A percentile compares a stretch with the other conserved stretches of the same genome.
Evolutionary conservation across 2,113 vertebrate genomes (phyloP).

Genomic region (Tretioscincus oriximinensis): DNA sequence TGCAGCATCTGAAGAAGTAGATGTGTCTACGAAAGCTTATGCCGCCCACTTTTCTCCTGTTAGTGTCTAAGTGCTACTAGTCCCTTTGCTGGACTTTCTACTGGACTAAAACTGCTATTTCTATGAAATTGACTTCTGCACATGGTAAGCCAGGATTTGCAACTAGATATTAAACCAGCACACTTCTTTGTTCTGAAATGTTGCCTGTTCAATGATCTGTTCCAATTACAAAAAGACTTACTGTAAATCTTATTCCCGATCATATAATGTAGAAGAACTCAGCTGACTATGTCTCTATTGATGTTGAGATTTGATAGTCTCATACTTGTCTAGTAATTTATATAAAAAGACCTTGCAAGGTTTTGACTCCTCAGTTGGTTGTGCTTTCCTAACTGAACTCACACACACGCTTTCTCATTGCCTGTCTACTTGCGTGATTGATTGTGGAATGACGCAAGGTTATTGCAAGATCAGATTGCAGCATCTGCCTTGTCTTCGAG

Average conservation of each 20-base stretch:
- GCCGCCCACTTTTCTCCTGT: no score
- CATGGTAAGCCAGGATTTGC: not conserved
- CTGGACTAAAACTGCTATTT: no score
- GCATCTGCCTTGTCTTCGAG: not conserved
- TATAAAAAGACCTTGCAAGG: not conserved
- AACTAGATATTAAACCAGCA: not conserved
- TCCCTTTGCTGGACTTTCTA: no score
- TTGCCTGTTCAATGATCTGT: not conserved
- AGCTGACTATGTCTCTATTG: not conserved
- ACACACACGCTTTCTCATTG: not conserved
- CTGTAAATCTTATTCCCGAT: not conserved
- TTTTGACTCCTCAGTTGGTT: not conserved
- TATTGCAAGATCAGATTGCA: not conserved
- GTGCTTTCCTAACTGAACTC: no score
- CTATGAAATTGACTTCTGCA: no score
- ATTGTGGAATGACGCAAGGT: not conserved
- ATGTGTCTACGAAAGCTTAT: no score
- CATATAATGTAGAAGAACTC: not conserved
- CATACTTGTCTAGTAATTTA: not conserved
- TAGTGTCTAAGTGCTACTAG: no score
- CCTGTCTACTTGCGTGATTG: not conserved
- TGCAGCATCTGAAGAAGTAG: no score
- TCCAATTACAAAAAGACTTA: not conserved
- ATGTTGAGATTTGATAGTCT: not conserved
- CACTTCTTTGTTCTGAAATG: not conserved